Evolutionary conservation across 2,888 invertebrate genomes (phyloP).

Genomic region (Blera fallax): DNA sequence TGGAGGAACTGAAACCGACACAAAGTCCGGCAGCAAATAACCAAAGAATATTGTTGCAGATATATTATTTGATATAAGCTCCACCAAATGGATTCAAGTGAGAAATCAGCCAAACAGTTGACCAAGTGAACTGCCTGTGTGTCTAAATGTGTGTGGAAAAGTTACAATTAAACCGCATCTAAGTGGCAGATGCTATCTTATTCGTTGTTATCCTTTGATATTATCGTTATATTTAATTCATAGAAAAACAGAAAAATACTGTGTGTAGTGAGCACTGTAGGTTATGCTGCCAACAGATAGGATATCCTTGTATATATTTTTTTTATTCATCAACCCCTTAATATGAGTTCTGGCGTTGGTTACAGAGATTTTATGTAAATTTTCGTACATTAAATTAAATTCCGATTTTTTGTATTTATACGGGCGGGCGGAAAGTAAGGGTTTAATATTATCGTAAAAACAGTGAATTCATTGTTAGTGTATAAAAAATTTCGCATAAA

Average conservation of each 20-base stretch:
- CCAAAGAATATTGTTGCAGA: not conserved
- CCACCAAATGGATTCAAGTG: constrained; percentile 1
- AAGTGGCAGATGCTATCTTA: constrained; percentile 30
- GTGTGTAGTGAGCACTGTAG: not conserved
- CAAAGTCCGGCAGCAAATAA: constrained; percentile 14
- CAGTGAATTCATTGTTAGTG: not conserved
- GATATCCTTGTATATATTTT: not conserved
- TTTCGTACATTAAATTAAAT: not conserved
- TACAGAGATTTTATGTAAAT: not conserved
- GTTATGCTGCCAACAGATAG: not conserved
- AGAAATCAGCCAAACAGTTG: not conserved
- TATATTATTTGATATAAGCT: not conserved
- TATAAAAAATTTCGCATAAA: not conserved
- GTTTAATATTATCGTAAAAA: not conserved
- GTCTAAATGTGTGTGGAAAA: not conserved
- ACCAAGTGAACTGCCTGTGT: not conserved
- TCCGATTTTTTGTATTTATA: not conserved
- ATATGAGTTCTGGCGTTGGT: not conserved
- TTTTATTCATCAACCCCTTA: not conserved
- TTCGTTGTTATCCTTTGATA: constrained; percentile 16
- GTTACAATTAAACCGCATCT: constrained; percentile 12
- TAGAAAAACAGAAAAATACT: not conserved
- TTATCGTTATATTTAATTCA: constrained; percentile 26
- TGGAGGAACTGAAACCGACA: not conserved
- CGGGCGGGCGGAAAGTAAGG: not conserved